Evolutionary conservation across 2,113 vertebrate genomes (phyloP).

Genomic region (Cynocephalus volans): DNA sequence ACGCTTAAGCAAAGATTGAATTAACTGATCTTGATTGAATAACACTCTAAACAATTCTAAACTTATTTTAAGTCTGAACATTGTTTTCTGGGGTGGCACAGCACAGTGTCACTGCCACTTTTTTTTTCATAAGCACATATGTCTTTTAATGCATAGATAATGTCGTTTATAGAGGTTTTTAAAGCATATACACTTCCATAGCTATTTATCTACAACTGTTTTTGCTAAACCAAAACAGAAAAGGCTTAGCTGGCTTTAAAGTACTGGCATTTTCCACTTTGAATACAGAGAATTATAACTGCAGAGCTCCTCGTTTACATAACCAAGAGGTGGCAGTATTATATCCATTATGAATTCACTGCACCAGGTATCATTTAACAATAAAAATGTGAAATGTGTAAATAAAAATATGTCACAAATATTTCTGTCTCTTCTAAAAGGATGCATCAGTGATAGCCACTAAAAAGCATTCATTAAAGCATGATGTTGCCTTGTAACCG

Average conservation of each 20-base stretch:
- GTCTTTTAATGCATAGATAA: constrained; percentile 69
- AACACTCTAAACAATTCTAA: constrained; percentile 70
- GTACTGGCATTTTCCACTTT: constrained; percentile 65
- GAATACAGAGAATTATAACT: constrained; percentile 63
- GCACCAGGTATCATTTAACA: constrained; percentile 32
- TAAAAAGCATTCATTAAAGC: constrained; percentile 60
- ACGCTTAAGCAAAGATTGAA: constrained; percentile 68
- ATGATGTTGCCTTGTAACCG: constrained; percentile 66
- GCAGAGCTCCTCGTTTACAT: constrained; percentile 75
- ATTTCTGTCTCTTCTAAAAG: constrained; percentile 64
- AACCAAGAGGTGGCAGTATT: constrained; percentile 82
- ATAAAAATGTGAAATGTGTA: constrained; percentile 63
- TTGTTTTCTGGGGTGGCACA: constrained; percentile 38
- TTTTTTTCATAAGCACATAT: constrained; percentile 69
- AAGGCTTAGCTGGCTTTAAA: constrained; percentile 61
- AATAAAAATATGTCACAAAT: constrained; percentile 70
- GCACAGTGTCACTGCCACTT: constrained; percentile 46
- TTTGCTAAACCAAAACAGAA: constrained; percentile 64
- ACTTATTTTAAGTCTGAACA: constrained; percentile 61
- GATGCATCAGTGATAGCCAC: constrained; percentile 25
- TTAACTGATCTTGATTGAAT: constrained; percentile 74
- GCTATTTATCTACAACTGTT: constrained; percentile 76
- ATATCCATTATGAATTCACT: constrained; percentile 73
- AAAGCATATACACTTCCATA: constrained; percentile 12
- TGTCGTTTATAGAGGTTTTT: constrained; percentile 57